Evolutionary conservation across 2,797 vertebrate species (phyloP).

Genomic region (Syndactyla subalaris): DNA sequence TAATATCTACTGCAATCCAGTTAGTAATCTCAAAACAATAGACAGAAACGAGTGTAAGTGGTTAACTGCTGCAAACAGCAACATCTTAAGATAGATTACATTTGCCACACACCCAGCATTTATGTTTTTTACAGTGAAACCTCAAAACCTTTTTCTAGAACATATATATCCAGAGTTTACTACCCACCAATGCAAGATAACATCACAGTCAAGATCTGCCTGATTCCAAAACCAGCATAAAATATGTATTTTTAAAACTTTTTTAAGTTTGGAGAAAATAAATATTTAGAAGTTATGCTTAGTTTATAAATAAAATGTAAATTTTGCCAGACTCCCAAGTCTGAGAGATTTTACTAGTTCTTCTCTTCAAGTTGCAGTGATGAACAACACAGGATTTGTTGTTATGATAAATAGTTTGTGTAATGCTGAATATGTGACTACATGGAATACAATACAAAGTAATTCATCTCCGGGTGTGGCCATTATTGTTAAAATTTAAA

Average conservation of each 20-base stretch:
- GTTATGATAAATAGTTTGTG: background rate
- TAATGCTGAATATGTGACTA: background rate
- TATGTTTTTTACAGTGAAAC: background rate
- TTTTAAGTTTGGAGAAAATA: background rate
- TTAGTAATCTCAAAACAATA: background rate
- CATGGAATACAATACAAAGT: background rate
- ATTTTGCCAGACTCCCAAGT: background rate
- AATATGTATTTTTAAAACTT: background rate
- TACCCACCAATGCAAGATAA: background rate
- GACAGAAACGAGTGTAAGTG: background rate
- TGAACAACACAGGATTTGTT: background rate
- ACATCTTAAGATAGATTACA: background rate
- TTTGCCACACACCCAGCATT: background rate
- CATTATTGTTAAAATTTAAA: background rate
- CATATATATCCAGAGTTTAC: background rate
- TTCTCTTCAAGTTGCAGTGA: background rate
- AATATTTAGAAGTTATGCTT: background rate
- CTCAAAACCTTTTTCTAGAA: background rate
- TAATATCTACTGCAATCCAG: background rate
- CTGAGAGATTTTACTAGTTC: background rate
- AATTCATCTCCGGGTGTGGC: background rate
- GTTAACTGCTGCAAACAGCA: background rate
- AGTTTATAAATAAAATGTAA: background rate
- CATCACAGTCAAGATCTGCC: background rate
- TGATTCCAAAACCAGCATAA: background rate